Conservation (phyloP, 1,140 invertebrate species). For the Dendroctonus ponderosae region DNA sequence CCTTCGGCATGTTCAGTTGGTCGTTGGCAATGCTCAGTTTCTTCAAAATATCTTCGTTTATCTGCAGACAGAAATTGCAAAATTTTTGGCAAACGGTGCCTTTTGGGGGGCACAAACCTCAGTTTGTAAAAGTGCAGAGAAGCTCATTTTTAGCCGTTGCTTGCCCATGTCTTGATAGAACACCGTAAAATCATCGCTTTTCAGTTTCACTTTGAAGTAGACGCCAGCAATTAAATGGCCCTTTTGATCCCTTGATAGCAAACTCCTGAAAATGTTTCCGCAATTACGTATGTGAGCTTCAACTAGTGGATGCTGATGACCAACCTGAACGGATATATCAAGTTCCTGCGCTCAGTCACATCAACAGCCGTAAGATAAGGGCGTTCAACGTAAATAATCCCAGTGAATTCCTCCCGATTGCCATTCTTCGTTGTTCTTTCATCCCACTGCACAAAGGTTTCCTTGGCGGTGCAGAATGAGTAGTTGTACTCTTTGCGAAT, state of each 20-base stretch:
- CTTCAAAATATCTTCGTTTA: constrained; percentile 60
- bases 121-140: constrained; percentile 63
- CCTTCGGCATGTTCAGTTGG: constrained; percentile 65
- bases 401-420: constrained; percentile 56
- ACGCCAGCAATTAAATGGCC: constrained; percentile 78
- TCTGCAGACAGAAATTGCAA: constrained; percentile 51
- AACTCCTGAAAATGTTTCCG: constrained; percentile 55
- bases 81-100: neutral
- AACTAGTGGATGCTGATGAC: neutral
- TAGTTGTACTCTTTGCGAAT: constrained; percentile 82
- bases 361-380: constrained; percentile 79
- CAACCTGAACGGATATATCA: constrained; percentile 77
- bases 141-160: constrained; percentile 68
- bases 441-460: constrained; percentile 79
- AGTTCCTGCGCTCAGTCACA: constrained; percentile 83
- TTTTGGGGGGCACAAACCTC: constrained; percentile 56
- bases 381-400: constrained; percentile 72
- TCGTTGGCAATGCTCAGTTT: constrained; percentile 67
- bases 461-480: constrained; percentile 61
- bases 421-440: constrained; percentile 67
- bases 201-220: constrained; percentile 71
- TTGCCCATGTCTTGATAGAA: constrained; percentile 73
- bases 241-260: constrained; percentile 75
- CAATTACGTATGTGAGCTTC: neutral
- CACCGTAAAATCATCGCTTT: constrained; percentile 69